Percentiles rank a stretch among this genome's conserved stretches.
These are phyloP conservation scores for Rutilus rutilus DNA, from an alignment of 2,113 vertebrate genomes.

Conservation along the genomic window DNA sequence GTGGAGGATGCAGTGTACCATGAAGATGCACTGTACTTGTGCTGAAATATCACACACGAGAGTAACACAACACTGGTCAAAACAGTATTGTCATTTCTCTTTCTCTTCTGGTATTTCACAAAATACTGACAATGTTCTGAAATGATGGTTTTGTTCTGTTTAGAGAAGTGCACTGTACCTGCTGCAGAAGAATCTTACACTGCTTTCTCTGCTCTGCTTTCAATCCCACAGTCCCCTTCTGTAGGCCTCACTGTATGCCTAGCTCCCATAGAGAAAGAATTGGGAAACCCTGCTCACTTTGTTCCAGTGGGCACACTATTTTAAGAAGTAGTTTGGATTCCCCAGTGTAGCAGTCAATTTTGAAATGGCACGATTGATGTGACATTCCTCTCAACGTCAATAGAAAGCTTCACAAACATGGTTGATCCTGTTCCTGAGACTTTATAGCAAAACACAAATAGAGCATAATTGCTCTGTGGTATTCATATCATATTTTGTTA, in stretches of 20 bases:
- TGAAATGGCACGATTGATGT: neutral
- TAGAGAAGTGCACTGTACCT: neutral
- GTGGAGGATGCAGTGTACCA: neutral
- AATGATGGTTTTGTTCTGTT: neutral
- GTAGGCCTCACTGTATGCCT: neutral
- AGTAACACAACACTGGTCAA: neutral
- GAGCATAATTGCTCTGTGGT: neutral
- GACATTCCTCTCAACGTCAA: neutral
- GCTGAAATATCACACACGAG: neutral
- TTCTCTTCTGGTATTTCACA: neutral
- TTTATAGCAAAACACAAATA: slow-evolving; percentile 6
- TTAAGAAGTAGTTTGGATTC: slow-evolving; percentile 10
- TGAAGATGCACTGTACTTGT: neutral
- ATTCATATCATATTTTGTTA: slow-evolving; percentile 7
- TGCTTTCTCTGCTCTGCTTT: neutral
- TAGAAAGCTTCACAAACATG: neutral
- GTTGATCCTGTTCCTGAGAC: neutral
- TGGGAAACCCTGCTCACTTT: neutral
- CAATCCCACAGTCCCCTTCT: neutral
- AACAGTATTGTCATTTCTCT: neutral
- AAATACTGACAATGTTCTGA: neutral
- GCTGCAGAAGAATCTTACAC: neutral
- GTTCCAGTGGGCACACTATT: neutral
- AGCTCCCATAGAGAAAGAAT: neutral
- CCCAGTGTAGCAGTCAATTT: neutral